Conservation (phyloP, 2,113 vertebrate species). For the Melanostigma gelatinosum region DNA sequence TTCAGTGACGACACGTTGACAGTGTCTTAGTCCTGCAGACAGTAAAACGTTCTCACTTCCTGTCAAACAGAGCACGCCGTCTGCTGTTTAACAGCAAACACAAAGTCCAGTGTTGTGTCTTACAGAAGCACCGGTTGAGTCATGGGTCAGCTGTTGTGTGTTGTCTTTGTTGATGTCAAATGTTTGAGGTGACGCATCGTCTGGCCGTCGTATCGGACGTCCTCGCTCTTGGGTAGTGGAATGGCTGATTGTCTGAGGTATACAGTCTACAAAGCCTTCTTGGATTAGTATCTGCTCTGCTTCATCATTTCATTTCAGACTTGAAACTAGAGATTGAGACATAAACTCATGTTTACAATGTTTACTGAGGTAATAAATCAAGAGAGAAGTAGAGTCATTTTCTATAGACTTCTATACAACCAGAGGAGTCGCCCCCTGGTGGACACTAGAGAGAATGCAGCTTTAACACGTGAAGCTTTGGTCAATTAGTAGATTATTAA, state of each 20-base stretch:
- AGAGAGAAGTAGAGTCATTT: too few species aligned
- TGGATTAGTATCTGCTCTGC: not conserved
- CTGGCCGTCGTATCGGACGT: slow-evolving; percentile 19
- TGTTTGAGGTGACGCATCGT: not conserved
- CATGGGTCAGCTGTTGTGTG: slow-evolving; percentile 18
- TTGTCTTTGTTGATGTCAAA: slow-evolving; percentile 29
- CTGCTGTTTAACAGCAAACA: slow-evolving; percentile 9
- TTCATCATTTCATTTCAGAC: not conserved
- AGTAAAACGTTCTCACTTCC: slow-evolving; percentile 23
- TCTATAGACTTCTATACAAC: too few species aligned
- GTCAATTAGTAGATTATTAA: not conserved
- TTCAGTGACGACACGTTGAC: accelerated
- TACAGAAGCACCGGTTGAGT: slow-evolving; percentile 7
- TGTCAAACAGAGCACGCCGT: not conserved
- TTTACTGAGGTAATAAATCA: too few species aligned
- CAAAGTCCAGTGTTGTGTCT: slow-evolving; percentile 20
- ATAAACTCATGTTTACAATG: too few species aligned
- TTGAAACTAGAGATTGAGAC: too few species aligned
- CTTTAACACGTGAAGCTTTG: too few species aligned
- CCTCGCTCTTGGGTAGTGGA: not conserved
- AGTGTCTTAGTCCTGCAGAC: not conserved
- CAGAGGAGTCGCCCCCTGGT: too few species aligned
- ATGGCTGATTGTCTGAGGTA: not conserved
- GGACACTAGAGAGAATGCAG: too few species aligned
- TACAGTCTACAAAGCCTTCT: too few species aligned